Base-by-base conservation (phyloP, 2,888 invertebrate genomes). In the Macrosoma leucophasiata region DNA sequence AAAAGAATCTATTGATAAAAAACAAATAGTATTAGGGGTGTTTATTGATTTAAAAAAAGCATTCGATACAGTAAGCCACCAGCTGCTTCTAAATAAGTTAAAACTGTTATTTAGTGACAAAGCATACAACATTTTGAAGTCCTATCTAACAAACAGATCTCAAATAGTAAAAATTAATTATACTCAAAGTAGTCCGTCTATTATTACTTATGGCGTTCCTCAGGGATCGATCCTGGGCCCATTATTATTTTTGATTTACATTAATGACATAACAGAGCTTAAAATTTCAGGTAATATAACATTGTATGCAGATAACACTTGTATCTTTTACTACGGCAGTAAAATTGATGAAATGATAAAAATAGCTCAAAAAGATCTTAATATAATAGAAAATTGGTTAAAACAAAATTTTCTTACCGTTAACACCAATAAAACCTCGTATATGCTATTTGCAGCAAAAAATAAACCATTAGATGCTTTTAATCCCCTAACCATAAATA, bases 201-300 rank as follows among this genome's bases (percentile, higher is more conserved):
- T 25, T 9, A 23, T 41, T 6, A 30, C 18, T 5, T 39, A 21
- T 21, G 34, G 40, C 0, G 34, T 46, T 6, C 41, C 43, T 0
- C 41, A 46, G 11, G 43, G 43, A 0, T 43, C 43, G 0, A 36
- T 43, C 8, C 21, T 46, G n/a, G 43, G 46, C 1, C 36, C 36
- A 13, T 25, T 36, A 4, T 18, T 36, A n/a, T 36, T 31, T 3
- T 9, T 30, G 12, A 8, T 20, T 10, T 29, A 35, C 7, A 34
- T 26, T 2, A 31, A 31, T 3, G 13, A 31, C 7, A 31, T 31
- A 7, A 17, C 23, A 4, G 31, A 31, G 1, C 13, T 39, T 4
- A 10, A n/a, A 6, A 21, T 39, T 7, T 10, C 23, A 3, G 39
- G 34, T 1, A 30, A 30, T 4, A 20, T 39, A 1, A 39, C 33